Conservation (phyloP, 2,888 invertebrate species). For the Pyrochroa serraticornis region DNA sequence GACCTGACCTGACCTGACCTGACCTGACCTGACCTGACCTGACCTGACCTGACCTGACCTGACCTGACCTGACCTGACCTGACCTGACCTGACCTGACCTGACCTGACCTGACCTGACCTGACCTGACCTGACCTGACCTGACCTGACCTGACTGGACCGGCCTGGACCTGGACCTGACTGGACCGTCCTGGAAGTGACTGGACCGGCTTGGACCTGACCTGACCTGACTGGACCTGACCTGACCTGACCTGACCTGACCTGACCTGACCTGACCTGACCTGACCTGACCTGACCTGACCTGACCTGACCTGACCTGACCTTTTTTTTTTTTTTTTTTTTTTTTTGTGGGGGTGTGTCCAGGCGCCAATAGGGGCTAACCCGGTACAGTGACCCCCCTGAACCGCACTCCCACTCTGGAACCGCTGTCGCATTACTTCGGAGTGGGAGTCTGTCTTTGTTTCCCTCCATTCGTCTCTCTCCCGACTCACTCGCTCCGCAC, state of each 20-base stretch:
- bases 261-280: constrained; percentile 29
- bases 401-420: too few relatives aligned
- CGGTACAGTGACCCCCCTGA: too few relatives aligned
- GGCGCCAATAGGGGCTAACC: too few relatives aligned
- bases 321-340: too few relatives aligned
- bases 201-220: constrained; percentile 30
- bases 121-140: constrained; percentile 23
- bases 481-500: too few relatives aligned
- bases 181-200: too few relatives aligned
- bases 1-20: constrained; percentile 6
- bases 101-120: constrained; percentile 21
- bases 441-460: too few relatives aligned
- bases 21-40: constrained; percentile 23
- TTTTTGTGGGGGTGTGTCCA: too few relatives aligned
- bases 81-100: constrained; percentile 19
- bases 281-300: constrained; percentile 31
- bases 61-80: constrained; percentile 21
- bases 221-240: constrained; percentile 30
- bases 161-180: constrained; percentile 28
- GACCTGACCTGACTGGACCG: constrained; percentile 29
- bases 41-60: constrained; percentile 20
- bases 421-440: too few relatives aligned
- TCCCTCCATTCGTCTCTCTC: too few relatives aligned
- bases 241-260: constrained; percentile 31
- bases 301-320: constrained; percentile 31